Evolutionary conservation across 2,113 vertebrate genomes (phyloP).

Genomic region (Trichomycterus rosablanca): DNA sequence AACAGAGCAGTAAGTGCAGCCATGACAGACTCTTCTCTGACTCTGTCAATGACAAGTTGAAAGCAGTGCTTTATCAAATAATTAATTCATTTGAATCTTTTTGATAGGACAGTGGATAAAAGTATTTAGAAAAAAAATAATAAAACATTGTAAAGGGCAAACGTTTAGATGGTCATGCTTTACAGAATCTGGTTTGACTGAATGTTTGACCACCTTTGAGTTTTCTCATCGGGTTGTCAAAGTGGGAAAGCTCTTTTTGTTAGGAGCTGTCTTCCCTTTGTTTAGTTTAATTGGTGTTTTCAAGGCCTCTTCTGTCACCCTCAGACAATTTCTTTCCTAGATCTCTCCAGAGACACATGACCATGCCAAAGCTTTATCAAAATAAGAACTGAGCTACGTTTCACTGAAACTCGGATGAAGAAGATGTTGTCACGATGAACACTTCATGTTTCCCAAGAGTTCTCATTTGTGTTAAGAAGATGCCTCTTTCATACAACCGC

Average conservation of each 20-base stretch:
- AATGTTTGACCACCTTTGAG: neutral
- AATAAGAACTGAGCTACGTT: neutral
- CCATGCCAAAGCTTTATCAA: constrained; percentile 9
- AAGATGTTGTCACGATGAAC: constrained; percentile 1
- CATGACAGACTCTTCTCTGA: too few relatives aligned
- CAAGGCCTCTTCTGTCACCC: constrained; percentile 10
- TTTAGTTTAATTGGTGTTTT: constrained; percentile 31
- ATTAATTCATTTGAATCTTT: too few relatives aligned
- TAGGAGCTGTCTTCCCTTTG: constrained; percentile 9
- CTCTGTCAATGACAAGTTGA: too few relatives aligned
- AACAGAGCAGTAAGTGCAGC: too few relatives aligned
- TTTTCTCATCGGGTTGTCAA: constrained; percentile 26
- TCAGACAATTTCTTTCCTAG: constrained; percentile 9
- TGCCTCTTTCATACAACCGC: neutral
- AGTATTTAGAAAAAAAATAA: too few relatives aligned
- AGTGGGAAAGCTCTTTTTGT: constrained; percentile 1
- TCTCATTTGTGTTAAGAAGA: constrained; percentile 18
- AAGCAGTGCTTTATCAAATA: too few relatives aligned
- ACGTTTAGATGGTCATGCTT: too few relatives aligned
- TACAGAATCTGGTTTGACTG: neutral
- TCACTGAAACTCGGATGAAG: constrained; percentile 8
- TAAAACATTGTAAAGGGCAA: too few relatives aligned
- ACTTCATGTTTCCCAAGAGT: neutral
- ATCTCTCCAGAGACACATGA: constrained; percentile 29
- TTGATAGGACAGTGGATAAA: too few relatives aligned